These are phyloP conservation scores for Ceratina australensis DNA, from an alignment of 1,140 invertebrate genomes.

Conservation along the genomic window DNA sequence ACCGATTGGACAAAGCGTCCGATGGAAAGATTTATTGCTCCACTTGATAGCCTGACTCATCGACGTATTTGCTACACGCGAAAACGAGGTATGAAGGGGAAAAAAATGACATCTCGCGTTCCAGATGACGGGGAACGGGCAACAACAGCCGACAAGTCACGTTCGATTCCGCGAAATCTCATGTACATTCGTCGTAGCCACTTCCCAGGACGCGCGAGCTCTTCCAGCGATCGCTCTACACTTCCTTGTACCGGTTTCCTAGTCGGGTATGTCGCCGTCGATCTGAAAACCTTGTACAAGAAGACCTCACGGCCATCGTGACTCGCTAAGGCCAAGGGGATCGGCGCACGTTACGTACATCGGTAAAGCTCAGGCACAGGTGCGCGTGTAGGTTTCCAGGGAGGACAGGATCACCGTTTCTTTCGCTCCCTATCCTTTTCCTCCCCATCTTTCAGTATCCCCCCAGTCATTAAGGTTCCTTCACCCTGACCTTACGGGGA, in stretches of 20 bases:
- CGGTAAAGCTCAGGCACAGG: conserved; percentile 63
- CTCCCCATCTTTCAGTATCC: conserved; percentile 14
- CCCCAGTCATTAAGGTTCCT: conserved; percentile 62
- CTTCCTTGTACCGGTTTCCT: conserved; percentile 69
- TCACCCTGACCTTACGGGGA: conserved; percentile 55
- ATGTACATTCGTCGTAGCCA: conserved; percentile 42
- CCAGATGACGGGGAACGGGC: conserved; percentile 18
- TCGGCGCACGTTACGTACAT: conserved; percentile 59
- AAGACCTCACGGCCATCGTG: conserved; percentile 60
- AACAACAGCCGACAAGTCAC: conserved; percentile 26
- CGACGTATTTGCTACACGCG: neutral
- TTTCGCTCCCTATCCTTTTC: conserved; percentile 47
- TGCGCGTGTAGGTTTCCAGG: conserved; percentile 64
- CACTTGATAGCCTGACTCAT: too few species aligned
- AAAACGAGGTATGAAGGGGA: neutral
- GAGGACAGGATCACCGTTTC: conserved; percentile 62
- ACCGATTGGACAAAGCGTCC: too few species aligned
- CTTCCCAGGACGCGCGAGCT: conserved; percentile 61
- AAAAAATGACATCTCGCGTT: conserved; percentile 1
- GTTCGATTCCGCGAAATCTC: conserved; percentile 42
- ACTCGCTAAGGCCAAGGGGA: conserved; percentile 60
- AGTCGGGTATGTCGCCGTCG: conserved; percentile 61
- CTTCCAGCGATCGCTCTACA: conserved; percentile 57
- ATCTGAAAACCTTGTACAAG: conserved; percentile 64
- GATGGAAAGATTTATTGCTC: too few species aligned